Evolutionary conservation across 1,140 invertebrate genomes (phyloP).

Genomic region (Trachymyrmex cornetzi): DNA sequence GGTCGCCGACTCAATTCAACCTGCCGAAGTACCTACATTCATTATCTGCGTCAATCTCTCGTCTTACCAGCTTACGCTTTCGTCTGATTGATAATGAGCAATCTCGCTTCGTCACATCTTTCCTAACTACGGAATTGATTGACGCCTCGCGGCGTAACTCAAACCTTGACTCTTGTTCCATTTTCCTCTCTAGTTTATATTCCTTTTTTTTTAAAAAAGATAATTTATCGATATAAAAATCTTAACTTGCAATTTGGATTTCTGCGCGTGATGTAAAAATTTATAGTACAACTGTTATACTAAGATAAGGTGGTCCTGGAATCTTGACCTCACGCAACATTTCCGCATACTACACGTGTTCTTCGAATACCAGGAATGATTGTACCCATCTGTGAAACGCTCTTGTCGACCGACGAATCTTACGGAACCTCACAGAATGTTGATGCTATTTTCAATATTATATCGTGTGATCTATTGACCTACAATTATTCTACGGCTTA

Average conservation of each 20-base stretch:
- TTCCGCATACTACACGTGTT: slow-evolving; percentile 70
- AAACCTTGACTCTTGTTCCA: neutral
- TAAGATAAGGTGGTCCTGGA: slow-evolving; percentile 23
- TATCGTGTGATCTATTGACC: slow-evolving; percentile 16
- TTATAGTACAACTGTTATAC: slow-evolving; percentile 8
- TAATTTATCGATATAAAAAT: neutral
- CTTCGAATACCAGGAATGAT: slow-evolving; percentile 20
- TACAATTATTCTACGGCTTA: slow-evolving; percentile 27
- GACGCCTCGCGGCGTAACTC: neutral
- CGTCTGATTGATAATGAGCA: slow-evolving; percentile 44
- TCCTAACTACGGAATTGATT: slow-evolving; percentile 10
- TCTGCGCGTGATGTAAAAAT: neutral
- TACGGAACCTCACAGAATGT: neutral
- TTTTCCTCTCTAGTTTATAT: slow-evolving; percentile 5
- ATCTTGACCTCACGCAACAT: slow-evolving; percentile 70
- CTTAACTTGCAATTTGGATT: neutral
- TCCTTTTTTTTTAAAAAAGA: neutral
- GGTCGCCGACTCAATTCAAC: slow-evolving; percentile 39
- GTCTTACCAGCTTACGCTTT: neutral
- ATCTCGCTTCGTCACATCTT: slow-evolving; percentile 17
- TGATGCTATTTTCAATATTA: slow-evolving; percentile 13
- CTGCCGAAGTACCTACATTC: slow-evolving; percentile 39
- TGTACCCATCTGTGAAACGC: neutral
- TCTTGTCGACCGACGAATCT: neutral
- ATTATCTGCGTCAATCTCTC: slow-evolving; percentile 41